Evolutionary conservation across 2,113 vertebrate species (phyloP), one percentile per base, ranked within the genome.

Genomic region (Piprites chloris): DNA sequence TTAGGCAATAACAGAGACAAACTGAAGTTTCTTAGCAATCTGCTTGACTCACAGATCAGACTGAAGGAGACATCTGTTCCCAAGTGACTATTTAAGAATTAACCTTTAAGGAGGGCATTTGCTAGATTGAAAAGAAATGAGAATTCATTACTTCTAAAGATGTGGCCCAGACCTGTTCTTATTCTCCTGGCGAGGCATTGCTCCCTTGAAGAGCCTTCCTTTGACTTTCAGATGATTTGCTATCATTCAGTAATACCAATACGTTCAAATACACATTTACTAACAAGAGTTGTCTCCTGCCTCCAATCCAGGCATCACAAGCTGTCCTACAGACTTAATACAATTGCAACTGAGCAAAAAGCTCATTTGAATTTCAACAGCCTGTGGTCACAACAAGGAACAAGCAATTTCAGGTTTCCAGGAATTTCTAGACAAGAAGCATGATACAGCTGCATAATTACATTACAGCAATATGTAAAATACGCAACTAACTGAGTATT

Each of bases 81-180:
- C 71, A 76, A 83, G 90, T 33, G 82, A 87, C 85, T 93, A 76
- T 87, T 93, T 94, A 94, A 91, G 87, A 94, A 95, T 85, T 96
- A 97, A 94, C 94, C 92, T 95, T 95, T 96, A 93, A 93, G 90
- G 85, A 85, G 74, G 62, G 41, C 82, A 94, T 96, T 95, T 82
- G 37, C 19, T 90, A 83, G 78, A 89, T 42, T 69, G 95, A 91
- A 91, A 94, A 95, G 62, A 91, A 90, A 95, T 95, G 82, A 91
- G 85, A 93, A 91, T 76, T 79, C 90, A 85, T 94, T 96, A 65
- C 78, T 69, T 73, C 61, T 7, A 79, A 87, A 69, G 62, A 93
- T 44, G 71, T 76, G 41, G n/a, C 44, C 44, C 35, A 30, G 58
- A 82, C 73, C 87, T 85, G 24, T 76, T 93, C 66, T 46, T 65